Evolutionary conservation across 2,888 invertebrate species (phyloP).

Genomic region (Lepidochrysops patricia): DNA sequence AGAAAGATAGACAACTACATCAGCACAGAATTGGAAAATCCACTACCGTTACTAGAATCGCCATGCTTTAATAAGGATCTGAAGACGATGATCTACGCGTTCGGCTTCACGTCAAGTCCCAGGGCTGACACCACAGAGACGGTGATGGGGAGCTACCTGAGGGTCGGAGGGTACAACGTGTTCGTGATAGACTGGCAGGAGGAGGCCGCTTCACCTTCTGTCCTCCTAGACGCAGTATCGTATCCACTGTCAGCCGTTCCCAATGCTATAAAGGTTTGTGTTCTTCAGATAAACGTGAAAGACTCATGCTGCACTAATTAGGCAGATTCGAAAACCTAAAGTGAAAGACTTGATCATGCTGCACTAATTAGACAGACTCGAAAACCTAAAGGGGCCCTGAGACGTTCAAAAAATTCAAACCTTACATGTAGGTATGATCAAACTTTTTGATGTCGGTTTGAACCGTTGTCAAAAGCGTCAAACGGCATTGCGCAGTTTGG

Average conservation of each 20-base stretch:
- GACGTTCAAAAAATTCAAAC: too few relatives aligned
- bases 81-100: slow-evolving; percentile 53
- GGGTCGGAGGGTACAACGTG: slow-evolving; percentile 48
- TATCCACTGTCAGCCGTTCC: slow-evolving; percentile 53
- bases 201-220: slow-evolving; percentile 36
- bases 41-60: slow-evolving; percentile 31
- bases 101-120: slow-evolving; percentile 39
- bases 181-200: slow-evolving; percentile 60
- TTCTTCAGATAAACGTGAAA: too few relatives aligned
- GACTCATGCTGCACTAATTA: too few relatives aligned
- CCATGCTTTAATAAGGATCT: slow-evolving; percentile 40
- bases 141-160: slow-evolving; percentile 39
- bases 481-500: too few relatives aligned
- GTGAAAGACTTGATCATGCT: too few relatives aligned
- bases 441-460: too few relatives aligned
- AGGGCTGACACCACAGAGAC: slow-evolving; percentile 42
- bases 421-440: too few relatives aligned
- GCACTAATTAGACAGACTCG: too few relatives aligned
- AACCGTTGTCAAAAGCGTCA: too few relatives aligned
- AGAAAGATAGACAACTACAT: slow-evolving; percentile 41
- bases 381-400: too few relatives aligned
- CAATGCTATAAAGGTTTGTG: slow-evolving; percentile 48
- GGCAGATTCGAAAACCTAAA: too few relatives aligned
- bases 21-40: slow-evolving; percentile 36
- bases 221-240: slow-evolving; percentile 36